Base-by-base conservation (phyloP, 2,888 invertebrate species). In the Parnassius orleans region DNA sequence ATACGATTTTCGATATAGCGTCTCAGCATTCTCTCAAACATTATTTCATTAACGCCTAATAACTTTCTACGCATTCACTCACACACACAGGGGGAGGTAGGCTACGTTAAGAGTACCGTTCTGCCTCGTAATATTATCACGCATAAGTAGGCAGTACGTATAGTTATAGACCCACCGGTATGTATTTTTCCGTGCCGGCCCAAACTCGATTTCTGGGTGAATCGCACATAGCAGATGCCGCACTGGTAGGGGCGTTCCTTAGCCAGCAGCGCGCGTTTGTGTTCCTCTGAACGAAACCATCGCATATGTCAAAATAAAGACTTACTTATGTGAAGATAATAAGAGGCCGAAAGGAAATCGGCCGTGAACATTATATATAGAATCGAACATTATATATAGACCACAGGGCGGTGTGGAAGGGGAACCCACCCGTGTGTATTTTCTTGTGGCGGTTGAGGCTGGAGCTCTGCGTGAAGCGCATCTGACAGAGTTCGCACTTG, bases 391-490 rank as follows among this genome's bases (percentile, higher is more conserved):
- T 69, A 68, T 70, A 72, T 73, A 72, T 72, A 74, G 79, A 75
- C 80, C 43, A 74, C 76, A 76, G 78, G 77, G 76, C 78, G 77
- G 76, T 72, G 80, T 76, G 72, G 75, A 76, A 72, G 64, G 77
- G 69, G 33, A 82, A 91, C 92, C 86, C 89, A 93, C 93, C 93
- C 80, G 94, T 94, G 79, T 95, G 94, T 73, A 94, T 94, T 81
- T 94, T 93, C 87, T 94, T 94, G 89, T 95, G 94, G 76, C 94
- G 93, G 87, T 94, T 94, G 78, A 95, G 92, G 82, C 94, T 94
- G 88, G 94, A 94, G 85, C 94, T 94, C 87, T 95, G 94, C 78
- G 94, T 94, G 87, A 94, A 95, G 84, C 94, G 92, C 87, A 94
- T 94, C 83, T 93, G 92, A 84, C 94, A 95, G 79, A 94, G 87